phyloP scores from a whole-genome alignment of 2,797 vertebrate species.

The Vireo griseus region DNA sequence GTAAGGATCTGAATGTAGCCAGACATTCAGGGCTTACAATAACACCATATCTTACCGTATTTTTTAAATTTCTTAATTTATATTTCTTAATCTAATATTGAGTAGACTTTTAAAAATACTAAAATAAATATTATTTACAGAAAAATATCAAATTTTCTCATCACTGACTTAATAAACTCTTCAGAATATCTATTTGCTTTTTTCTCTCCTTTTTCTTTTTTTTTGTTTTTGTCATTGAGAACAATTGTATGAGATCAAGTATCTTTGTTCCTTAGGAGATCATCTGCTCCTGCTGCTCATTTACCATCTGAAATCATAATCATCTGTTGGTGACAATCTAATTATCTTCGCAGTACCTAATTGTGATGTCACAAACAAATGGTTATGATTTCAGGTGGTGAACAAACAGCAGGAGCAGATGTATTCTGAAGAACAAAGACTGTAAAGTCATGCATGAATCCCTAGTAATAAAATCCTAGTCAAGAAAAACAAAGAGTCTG shows the following conservation, averaged over 20 bases:
- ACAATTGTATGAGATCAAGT: conserved; percentile 41
- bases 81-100: not conserved
- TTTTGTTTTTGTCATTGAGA: not conserved
- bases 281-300: conserved; percentile 67
- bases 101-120: not conserved
- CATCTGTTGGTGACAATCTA: conserved; percentile 63
- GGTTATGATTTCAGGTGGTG: conserved; percentile 73
- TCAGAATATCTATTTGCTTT: not conserved
- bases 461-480: conserved; percentile 55
- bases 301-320: conserved; percentile 70
- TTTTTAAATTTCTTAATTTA: not conserved
- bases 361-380: conserved; percentile 66
- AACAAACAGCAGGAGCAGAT: conserved; percentile 71
- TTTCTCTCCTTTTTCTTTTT: not conserved
- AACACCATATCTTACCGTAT: not conserved
- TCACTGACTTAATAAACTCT: not conserved
- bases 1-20: not conserved
- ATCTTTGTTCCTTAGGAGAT: conserved; percentile 57
- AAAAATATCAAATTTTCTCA: not conserved
- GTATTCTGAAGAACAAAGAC: conserved; percentile 66
- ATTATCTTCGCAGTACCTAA: conserved; percentile 63
- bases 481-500: conserved; percentile 52
- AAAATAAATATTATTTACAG: not conserved
- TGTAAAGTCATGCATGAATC: conserved; percentile 37
- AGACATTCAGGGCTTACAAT: not conserved